Conservation (phyloP, 2,888 invertebrate genomes). For the Erebia ligea region DNA sequence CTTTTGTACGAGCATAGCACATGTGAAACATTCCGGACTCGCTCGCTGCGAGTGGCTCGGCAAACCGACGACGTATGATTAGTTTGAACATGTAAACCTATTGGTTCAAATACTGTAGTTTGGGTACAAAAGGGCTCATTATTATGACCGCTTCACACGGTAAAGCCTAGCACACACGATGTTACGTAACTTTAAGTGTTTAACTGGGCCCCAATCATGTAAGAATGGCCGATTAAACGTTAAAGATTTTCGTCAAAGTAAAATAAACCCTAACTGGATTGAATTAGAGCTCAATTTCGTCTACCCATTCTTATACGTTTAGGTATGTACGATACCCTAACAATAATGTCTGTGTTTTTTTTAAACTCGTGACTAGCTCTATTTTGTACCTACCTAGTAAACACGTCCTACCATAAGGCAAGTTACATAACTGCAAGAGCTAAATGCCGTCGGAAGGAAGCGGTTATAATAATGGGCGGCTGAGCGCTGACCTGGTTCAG, state of each 20-base stretch:
- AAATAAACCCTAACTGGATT: too few relatives aligned
- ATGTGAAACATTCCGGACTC: constrained; percentile 11
- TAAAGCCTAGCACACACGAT: not conserved
- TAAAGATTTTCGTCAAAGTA: too few relatives aligned
- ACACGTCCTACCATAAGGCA: not conserved
- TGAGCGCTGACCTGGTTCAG: not conserved
- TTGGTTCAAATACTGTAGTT: constrained; percentile 13
- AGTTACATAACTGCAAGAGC: not conserved
- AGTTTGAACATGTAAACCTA: constrained; percentile 3
- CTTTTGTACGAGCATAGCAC: constrained; percentile 7
- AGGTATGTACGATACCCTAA: too few relatives aligned
- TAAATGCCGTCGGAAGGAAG: not conserved
- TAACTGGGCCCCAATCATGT: too few relatives aligned
- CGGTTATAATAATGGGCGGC: too few relatives aligned
- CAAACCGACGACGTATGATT: constrained; percentile 1
- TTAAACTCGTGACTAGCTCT: too few relatives aligned
- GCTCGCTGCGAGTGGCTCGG: constrained; percentile 3
- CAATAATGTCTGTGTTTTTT: too few relatives aligned
- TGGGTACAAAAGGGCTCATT: constrained; percentile 10
- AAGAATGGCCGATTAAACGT: too few relatives aligned
- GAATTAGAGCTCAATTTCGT: too few relatives aligned
- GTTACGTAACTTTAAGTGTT: not conserved
- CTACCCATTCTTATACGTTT: too few relatives aligned
- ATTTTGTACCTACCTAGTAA: not conserved
- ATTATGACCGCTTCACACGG: not conserved